A percentile compares a stretch with the other conserved stretches of the same genome.
Conservation (phyloP, 2,797 vertebrate species). For the Cryptoprocta ferox region DNA sequence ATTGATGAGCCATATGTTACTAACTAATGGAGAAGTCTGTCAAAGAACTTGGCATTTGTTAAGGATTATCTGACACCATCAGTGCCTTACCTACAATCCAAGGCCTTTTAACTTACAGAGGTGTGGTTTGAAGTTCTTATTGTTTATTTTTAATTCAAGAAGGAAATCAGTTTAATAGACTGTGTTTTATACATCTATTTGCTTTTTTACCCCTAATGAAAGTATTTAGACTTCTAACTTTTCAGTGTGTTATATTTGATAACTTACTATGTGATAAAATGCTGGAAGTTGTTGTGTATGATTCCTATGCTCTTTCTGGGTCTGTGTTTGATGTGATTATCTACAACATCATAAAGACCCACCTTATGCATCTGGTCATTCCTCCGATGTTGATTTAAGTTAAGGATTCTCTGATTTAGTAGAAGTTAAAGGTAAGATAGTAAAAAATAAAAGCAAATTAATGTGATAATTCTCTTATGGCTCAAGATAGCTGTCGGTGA, state of each 20-base stretch:
- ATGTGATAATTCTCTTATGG: background rate
- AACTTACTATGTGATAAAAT: background rate
- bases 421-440: slow-evolving; percentile 13
- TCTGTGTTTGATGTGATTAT: background rate
- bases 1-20: background rate
- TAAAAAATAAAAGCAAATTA: background rate
- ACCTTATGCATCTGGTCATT: background rate
- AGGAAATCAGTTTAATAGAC: background rate
- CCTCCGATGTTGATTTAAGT: background rate
- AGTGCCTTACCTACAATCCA: background rate
- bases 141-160: slow-evolving; percentile 32
- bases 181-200: slow-evolving; percentile 6
- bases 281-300: background rate
- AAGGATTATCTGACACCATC: background rate
- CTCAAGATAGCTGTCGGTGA: background rate
- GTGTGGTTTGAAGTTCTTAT: background rate
- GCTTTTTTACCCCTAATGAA: background rate
- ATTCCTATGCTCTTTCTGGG: background rate
- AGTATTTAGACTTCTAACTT: background rate
- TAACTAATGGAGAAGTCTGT: background rate
- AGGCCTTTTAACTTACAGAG: background rate
- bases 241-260: background rate
- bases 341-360: background rate
- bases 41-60: background rate
- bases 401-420: slow-evolving; percentile 40